These are phyloP conservation scores for Pithys albifrons DNA, from an alignment of 2,113 vertebrate species.

Conservation along the genomic window DNA sequence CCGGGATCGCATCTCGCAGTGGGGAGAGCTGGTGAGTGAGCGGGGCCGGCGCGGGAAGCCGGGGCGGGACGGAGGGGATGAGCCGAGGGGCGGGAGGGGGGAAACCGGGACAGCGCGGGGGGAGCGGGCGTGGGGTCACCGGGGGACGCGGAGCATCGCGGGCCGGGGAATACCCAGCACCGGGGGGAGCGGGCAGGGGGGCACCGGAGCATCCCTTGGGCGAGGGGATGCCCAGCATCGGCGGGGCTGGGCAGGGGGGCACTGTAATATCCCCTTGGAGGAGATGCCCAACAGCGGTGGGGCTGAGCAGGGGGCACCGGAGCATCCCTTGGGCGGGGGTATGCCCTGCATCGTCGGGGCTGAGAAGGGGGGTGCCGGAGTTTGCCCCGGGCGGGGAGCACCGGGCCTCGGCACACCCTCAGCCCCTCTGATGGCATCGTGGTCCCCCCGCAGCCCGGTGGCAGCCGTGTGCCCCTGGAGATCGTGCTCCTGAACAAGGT, in stretches of 20 bases:
- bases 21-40: not conserved
- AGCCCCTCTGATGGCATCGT: not conserved
- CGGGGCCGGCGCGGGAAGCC: not conserved
- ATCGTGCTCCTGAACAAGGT: constrained; percentile 31
- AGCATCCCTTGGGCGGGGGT: too few relatives aligned
- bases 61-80: not conserved
- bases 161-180: not conserved
- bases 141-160: not conserved
- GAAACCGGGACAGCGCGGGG: not conserved
- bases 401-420: not conserved
- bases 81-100: not conserved
- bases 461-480: constrained; percentile 20
- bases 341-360: not conserved
- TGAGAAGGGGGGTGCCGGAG: not conserved
- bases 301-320: too few relatives aligned
- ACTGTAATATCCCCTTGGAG: not conserved
- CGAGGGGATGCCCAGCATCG: not conserved
- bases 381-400: not conserved
- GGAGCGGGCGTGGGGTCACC: not conserved
- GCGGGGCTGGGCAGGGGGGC: not conserved
- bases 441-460: not conserved
- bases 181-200: not conserved
- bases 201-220: not conserved
- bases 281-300: not conserved
- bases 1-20: constrained; percentile 2